Conservation (phyloP, 2,888 invertebrate genomes). For the Athalia circularis region DNA sequence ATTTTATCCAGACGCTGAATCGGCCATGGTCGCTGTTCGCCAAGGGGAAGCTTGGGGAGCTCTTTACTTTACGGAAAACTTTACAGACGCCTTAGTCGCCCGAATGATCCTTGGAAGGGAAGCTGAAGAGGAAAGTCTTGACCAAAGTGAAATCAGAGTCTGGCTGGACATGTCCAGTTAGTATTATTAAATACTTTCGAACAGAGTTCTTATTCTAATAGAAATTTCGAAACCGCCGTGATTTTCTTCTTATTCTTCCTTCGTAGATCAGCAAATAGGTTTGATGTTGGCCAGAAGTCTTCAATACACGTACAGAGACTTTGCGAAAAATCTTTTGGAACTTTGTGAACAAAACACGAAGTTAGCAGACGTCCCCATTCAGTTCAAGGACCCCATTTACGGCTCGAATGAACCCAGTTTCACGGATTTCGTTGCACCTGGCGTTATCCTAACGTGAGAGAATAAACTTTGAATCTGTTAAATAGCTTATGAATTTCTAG, state of each 20-base stretch:
- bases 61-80: constrained; percentile 91
- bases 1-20: constrained; percentile 80
- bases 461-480: background rate
- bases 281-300: constrained; percentile 91
- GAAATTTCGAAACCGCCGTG: too few species aligned
- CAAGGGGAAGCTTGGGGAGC: constrained; percentile 92
- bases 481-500: background rate
- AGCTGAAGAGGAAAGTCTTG: constrained; percentile 90
- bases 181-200: constrained; percentile 55
- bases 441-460: constrained; percentile 93
- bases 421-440: constrained; percentile 97
- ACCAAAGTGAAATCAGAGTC: constrained; percentile 90
- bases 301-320: constrained; percentile 90
- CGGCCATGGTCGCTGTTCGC: constrained; percentile 84
- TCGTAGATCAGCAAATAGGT: constrained; percentile 92
- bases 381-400: constrained; percentile 92
- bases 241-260: constrained; percentile 5
- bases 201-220: too few species aligned
- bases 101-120: constrained; percentile 87
- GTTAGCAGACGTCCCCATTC: constrained; percentile 91
- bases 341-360: constrained; percentile 89
- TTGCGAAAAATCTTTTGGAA: constrained; percentile 83
- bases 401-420: constrained; percentile 93
- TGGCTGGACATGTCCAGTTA: constrained; percentile 95
- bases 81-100: constrained; percentile 90